Evolutionary conservation across 2,888 invertebrate species (phyloP), one percentile per base, ranked within the genome.

Genomic region (Petrophora chlorosata): DNA sequence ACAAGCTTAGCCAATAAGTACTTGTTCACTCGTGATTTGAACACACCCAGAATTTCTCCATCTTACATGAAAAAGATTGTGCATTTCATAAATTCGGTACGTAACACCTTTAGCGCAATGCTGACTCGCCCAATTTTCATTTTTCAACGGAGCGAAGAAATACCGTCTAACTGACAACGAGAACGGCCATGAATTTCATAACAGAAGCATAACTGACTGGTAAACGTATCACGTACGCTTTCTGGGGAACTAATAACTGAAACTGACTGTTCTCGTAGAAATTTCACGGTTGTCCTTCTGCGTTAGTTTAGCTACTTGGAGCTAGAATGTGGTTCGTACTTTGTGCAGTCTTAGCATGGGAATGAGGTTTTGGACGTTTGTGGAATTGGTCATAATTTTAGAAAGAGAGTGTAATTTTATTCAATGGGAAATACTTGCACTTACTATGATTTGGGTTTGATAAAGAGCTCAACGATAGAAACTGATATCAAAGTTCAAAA

Each of bases 181-280:
- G 28, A 63, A 65, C 28, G 32, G 53, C 58, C 62, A 70, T 70
- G 66, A 73, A 73, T 69, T 63, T 63, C 42, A 49, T 58, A 70
- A 43, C 29, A 62, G 58, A 49, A 36, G 35, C 43, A 46, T 38
- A 42, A 34, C 36, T 32, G 28, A 42, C 36, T 36, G 39, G 61
- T 54, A 62, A 69, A 70, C 51, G 61, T 53, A 63, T 66, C 63
- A 69, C 68, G 67, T 69, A 61, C 59, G 43, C 51, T 36, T 40
- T 53, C 56, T 49, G 46, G 38, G 22, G 39, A 57, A 48, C 59
- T 65, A 62, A 65, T 63, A 66, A 54, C 62, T 49, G 60, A 60
- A 61, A 53, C 56, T 38, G 57, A 60, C 57, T 55, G 44, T 49
- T 53, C 52, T 47, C 50, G 43, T 26, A 30, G 58, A 53, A 58